Base-by-base conservation (phyloP, 92 coral and sea anemone species). In the Phenganax marumi region DNA sequence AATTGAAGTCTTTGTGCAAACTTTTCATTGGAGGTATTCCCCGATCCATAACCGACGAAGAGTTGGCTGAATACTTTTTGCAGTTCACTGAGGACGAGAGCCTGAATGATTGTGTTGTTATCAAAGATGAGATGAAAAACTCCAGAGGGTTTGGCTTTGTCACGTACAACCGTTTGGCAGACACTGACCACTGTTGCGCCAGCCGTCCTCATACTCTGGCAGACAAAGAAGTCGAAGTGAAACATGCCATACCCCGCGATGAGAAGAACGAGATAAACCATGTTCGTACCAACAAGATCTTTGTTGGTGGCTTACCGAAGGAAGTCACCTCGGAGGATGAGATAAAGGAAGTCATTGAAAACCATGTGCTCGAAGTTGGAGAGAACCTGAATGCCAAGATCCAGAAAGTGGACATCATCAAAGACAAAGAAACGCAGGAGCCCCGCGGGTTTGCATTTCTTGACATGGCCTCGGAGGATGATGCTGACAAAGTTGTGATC, bases 131-230 rank as follows among this genome's bases (percentile, higher is more conserved):
- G 77, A 49, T 10, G 39, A 90, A 92, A 68, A 58, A 70, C 1
- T 94, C 98, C 22, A 82, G 98, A 75, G 97, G 98, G 19, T 94
- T 94, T 81, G 98, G 98, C 12, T 94, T 92, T 75, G 98, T 94
- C 0, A 94, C 98, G 14, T 92, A 83, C 58, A 73, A 73, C 26
- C 89, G 87, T 73, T 66, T 80, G 13, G 70, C 57, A 52, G 75
- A 82, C 18, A 85, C 97, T 5, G 84, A 84, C 51, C 63, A 84
- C 25, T 90, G 91, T 21, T 83, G 92, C 13, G 58, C 60, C 48
- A 89, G 75, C 61, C 89, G 91, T 79, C 90, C 97, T 8, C 97
- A 92, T 47, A 48, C 0, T 24, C 90, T 94, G 68, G 98, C 91
- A 53, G 92, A 89, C 24, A 94, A 92, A 53, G 90, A 87, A 69